Conservation (phyloP, 2,797 vertebrate species). For the Botia kubotai region DNA sequence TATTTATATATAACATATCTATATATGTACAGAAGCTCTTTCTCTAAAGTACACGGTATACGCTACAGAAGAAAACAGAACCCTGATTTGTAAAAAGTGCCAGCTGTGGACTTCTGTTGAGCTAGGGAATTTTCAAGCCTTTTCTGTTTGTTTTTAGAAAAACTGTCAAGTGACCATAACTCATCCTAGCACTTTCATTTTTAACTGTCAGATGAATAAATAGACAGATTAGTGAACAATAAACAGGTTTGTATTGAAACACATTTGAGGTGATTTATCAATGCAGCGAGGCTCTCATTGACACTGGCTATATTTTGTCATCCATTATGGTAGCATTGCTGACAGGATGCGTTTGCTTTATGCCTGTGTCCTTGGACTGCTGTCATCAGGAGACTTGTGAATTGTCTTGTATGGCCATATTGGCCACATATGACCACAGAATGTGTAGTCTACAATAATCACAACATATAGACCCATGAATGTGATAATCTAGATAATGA, state of each 20-base stretch:
- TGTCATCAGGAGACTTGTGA: constrained; percentile 35
- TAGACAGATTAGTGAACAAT: constrained; percentile 52
- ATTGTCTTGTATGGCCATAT: not conserved
- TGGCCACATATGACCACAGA: not conserved
- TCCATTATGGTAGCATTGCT: constrained; percentile 64
- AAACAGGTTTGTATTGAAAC: constrained; percentile 56
- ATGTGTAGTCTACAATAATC: constrained; percentile 12
- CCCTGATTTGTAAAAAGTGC: not conserved
- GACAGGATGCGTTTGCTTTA: constrained; percentile 35
- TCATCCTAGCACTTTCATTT: constrained; percentile 25
- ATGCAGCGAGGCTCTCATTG: constrained; percentile 51
- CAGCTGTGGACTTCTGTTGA: not conserved
- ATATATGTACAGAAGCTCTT: no score
- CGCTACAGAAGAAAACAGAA: no score
- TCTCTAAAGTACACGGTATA: no score
- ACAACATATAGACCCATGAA: not conserved
- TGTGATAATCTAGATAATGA: not conserved
- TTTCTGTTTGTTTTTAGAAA: not conserved
- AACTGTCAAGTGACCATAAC: constrained; percentile 32
- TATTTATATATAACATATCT: no score
- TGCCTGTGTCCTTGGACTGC: constrained; percentile 46
- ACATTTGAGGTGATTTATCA: constrained; percentile 68
- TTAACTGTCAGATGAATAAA: constrained; percentile 48
- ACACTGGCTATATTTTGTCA: constrained; percentile 68
- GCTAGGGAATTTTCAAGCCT: constrained; percentile 19